Conservation (phyloP, 2,888 invertebrate species). For the Xiphydria camelus region DNA sequence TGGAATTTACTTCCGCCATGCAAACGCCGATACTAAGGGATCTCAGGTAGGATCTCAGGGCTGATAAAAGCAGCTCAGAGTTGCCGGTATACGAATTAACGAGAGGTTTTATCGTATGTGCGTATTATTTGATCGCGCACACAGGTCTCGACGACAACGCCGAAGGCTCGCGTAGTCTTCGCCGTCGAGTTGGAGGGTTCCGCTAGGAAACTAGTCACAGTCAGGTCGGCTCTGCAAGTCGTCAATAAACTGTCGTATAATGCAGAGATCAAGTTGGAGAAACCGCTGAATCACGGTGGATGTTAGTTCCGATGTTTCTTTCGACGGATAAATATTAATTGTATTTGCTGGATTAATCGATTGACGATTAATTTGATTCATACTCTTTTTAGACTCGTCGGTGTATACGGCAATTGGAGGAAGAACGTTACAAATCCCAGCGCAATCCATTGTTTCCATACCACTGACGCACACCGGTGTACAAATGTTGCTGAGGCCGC, state of each 20-base stretch:
- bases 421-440: conserved; percentile 51
- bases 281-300: conserved; percentile 57
- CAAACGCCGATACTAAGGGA: conserved; percentile 47
- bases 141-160: conserved; percentile 31
- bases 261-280: conserved; percentile 74
- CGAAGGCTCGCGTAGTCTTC: conserved; percentile 81
- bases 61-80: no score
- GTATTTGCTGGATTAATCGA: neutral
- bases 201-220: conserved; percentile 89
- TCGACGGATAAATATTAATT: neutral
- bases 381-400: conserved; percentile 34
- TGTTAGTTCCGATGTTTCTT: conserved; percentile 37
- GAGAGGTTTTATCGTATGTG: no score
- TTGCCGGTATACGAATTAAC: no score
- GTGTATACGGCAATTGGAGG: conserved; percentile 34
- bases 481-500: conserved; percentile 75
- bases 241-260: conserved; percentile 75
- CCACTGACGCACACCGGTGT: conserved; percentile 78
- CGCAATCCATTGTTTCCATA: conserved; percentile 70
- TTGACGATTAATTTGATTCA: conserved; percentile 5
- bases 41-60: conserved; percentile 36
- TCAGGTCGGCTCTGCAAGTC: conserved; percentile 86
- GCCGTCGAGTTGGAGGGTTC: conserved; percentile 91
- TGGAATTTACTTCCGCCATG: conserved; percentile 87
- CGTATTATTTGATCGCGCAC: no score